Evolutionary conservation across 2,797 vertebrate species (phyloP), one percentile per base, ranked within the genome.

Genomic region (Hylomyscus alleni): DNA sequence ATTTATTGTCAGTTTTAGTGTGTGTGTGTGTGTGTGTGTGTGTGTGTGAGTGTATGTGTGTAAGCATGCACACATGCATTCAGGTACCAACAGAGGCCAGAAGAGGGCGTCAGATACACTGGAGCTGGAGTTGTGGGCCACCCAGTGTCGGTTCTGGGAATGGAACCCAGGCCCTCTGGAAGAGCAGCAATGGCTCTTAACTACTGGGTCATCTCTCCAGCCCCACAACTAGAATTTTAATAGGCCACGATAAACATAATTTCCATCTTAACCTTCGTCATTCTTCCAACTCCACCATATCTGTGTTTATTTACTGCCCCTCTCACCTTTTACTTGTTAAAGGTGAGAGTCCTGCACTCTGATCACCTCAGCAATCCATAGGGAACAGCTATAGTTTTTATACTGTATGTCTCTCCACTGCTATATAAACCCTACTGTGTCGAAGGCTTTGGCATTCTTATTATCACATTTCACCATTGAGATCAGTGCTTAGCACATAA

Each of bases 191-290:
- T 85, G 83, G 31, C 7, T 67, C 62, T 50, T 85, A 67, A 24
- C 62, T 52, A 31, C 62, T 15, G 31, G 69, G 62, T 19, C 60
- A 24, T 52, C 44, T 50, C 44, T 85, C 31, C 62, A 85, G 44
- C 44, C 19, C 19, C 83, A 67, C 60, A 89, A 83, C 73, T 85
- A 69, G 90, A 83, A 40, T 93, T 34, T 87, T 87, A 91, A 75
- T 20, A n/a, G 22, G 40, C 12, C 15, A 50, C 5, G 19, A 34
- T 20, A 90, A 50, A 50, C 14, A 26, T 22, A 83, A 80, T 81
- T 87, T 90, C 9, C 29, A 56, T 47, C 86, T 93, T 85, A 58
- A 24, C 17, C 56, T 11, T 50, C 60, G 75, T 24, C 50, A 54
- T 92, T 72, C 86, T 92, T 84, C 29, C 15, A 86, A 17, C 37